Evolutionary conservation across 2,113 vertebrate genomes (phyloP).

Genomic region (Damaliscus lunatus): DNA sequence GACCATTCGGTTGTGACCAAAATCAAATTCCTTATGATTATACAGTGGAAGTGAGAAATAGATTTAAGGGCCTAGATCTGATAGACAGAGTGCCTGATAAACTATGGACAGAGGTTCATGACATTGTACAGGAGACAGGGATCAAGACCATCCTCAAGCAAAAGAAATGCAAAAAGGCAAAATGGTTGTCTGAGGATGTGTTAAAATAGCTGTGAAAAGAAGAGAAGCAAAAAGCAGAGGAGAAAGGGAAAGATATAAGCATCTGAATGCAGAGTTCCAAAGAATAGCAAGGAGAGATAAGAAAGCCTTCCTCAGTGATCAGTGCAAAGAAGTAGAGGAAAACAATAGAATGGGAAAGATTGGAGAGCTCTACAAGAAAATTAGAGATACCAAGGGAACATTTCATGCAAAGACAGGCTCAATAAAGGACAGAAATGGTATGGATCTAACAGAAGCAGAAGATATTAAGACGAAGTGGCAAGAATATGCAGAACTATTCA

Average conservation of each 20-base stretch:
- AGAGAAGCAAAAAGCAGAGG: not conserved
- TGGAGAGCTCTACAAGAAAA: not conserved
- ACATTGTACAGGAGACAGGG: not conserved
- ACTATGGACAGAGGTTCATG: not conserved
- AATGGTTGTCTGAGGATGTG: not conserved
- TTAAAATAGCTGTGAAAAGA: not conserved
- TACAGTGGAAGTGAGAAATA: not conserved
- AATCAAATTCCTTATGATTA: not conserved
- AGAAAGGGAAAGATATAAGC: not conserved
- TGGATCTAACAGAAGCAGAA: not conserved
- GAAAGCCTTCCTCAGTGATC: not conserved
- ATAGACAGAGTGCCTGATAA: not conserved
- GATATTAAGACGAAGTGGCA: not conserved
- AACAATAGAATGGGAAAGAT: not conserved
- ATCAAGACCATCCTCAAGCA: not conserved
- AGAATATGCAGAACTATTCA: not conserved
- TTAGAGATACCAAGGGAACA: not conserved
- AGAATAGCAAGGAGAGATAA: not conserved
- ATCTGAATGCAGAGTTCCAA: not conserved
- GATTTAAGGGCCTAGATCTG: not conserved
- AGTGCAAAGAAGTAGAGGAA: not conserved
- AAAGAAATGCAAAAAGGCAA: not conserved
- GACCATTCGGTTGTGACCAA: rapidly evolving
- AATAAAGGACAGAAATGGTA: not conserved
- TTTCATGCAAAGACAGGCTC: not conserved